Base-by-base conservation (phyloP, 2,888 invertebrate species). In the Erannis defoliaria region DNA sequence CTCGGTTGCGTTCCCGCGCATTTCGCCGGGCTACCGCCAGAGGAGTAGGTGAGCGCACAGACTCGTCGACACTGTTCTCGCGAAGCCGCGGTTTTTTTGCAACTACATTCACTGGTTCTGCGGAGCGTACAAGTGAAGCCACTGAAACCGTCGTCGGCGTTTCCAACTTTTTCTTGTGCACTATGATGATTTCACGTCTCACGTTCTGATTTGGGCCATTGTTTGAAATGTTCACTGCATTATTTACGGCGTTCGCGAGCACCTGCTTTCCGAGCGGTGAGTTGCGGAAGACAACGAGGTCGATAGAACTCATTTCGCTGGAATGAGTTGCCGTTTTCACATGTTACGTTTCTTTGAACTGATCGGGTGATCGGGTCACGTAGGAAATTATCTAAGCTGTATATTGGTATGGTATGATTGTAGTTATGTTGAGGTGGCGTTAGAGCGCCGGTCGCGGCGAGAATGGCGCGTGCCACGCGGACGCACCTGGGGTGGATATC, bases 1-100 rank as follows among this genome's bases (percentile, higher is more conserved):
- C 98, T 63, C 98, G 94, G 88, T 98, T 98, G 18, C 98, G 93
- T 94, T 98, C 98, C 54, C 98, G 94, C 65, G 98, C 98, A 90
- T 98, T 99, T 78, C 98, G 93, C 43, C 98, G 93, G 0, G 97
- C 97, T 6, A 98, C 97, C 0, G 98, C 96, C 19, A 97, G 94
- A 0, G 96, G 97, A 50, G 96, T 96, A 2, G 96, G 95, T 60
- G 95, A 86, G 6, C 91, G 89, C 61, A 89, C 85, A 56, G 76
- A 84, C 69, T 84, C 94, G 74, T 77, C 94, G 75, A 74, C 92
- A 81, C 77, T 92, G 81, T 71, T 94, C 85, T 77, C 94, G 55
- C 82, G 82, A 55, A 85, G 76, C 55, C 85, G 82, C 23, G 88
- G 84, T 57, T 86, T 83, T 68, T 92, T 93, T 18, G 88, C 80